A percentile compares a stretch with the other conserved stretches of the same genome.
Conservation (phyloP, 2,797 vertebrate genomes). For the Serranus cabrilla region DNA sequence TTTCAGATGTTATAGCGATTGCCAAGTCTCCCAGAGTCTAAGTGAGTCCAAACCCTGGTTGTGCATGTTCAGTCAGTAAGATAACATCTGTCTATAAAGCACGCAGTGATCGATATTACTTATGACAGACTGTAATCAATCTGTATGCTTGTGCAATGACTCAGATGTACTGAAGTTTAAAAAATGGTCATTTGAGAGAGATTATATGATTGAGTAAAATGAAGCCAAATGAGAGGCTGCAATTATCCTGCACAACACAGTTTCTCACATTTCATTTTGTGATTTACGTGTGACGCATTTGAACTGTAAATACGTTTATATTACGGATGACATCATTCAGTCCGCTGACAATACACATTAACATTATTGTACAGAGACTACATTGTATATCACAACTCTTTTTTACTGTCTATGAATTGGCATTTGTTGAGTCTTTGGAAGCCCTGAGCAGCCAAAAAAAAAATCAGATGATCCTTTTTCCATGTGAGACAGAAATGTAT, state of each 20-base stretch:
- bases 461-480: no score
- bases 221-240: background rate
- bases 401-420: background rate
- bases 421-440: no score
- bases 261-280: constrained; percentile 21
- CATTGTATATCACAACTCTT: background rate
- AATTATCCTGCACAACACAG: constrained; percentile 15
- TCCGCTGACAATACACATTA: constrained; percentile 7
- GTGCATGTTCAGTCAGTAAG: constrained; percentile 28
- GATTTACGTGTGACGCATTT: constrained; percentile 17
- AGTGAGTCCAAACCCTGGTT: constrained; percentile 35
- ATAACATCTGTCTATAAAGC: constrained; percentile 46
- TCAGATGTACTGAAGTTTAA: constrained; percentile 4
- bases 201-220: constrained; percentile 20
- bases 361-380: background rate
- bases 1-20: constrained; percentile 66
- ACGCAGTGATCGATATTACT: constrained; percentile 42
- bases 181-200: constrained; percentile 5
- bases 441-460: no score
- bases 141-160: background rate
- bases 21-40: constrained; percentile 58
- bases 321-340: constrained; percentile 4
- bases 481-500: no score
- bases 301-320: constrained; percentile 12
- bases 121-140: constrained; percentile 38